Evolutionary conservation across 2,797 vertebrate species (phyloP).

Genomic region (Pelochelys cantorii): DNA sequence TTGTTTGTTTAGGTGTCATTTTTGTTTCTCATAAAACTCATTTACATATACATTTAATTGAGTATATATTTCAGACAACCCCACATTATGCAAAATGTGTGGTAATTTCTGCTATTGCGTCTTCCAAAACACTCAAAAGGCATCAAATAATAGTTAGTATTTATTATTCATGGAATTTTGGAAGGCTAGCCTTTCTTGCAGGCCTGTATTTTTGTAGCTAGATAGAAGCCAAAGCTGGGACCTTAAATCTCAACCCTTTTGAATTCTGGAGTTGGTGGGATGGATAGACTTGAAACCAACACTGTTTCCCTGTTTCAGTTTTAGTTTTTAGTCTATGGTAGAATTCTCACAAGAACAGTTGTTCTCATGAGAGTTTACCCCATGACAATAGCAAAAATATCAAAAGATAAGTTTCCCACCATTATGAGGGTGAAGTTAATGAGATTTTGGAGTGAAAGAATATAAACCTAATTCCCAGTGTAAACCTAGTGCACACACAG

Average conservation of each 20-base stretch:
- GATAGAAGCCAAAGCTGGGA: background rate
- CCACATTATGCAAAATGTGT: background rate
- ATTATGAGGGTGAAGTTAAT: background rate
- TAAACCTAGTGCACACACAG: background rate
- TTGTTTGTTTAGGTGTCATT: background rate
- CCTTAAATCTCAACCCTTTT: background rate
- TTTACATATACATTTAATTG: constrained; percentile 14
- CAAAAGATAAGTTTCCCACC: background rate
- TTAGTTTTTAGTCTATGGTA: background rate
- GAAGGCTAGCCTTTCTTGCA: background rate
- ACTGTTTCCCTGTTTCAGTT: background rate
- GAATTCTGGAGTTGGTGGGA: background rate
- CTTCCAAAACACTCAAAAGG: constrained; percentile 9
- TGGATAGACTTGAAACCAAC: constrained; percentile 1
- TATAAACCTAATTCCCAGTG: background rate
- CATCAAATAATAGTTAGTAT: background rate
- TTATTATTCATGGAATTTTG: background rate
- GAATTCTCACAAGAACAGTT: background rate
- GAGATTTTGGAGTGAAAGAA: background rate
- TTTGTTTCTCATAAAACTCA: constrained; percentile 22
- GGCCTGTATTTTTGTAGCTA: background rate
- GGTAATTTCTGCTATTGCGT: background rate
- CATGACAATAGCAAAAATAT: background rate
- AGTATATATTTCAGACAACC: constrained; percentile 15
- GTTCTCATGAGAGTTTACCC: background rate